These are phyloP conservation scores for Neostethus bicornis DNA, from an alignment of 2,797 vertebrate species.

Conservation along the genomic window DNA sequence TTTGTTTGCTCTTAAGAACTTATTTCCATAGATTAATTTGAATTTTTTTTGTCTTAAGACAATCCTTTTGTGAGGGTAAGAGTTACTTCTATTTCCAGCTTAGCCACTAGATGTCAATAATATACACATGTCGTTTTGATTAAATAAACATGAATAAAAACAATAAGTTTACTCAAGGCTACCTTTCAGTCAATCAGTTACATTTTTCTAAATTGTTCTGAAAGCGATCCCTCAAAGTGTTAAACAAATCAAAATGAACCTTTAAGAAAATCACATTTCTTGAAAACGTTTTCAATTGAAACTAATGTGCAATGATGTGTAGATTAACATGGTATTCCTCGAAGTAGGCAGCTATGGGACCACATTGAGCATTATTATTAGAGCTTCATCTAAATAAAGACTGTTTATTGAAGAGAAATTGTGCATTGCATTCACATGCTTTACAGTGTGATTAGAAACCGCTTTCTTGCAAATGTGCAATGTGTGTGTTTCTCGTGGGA, in stretches of 20 bases:
- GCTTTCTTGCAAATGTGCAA: constrained; percentile 1
- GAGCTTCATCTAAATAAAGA: constrained; percentile 18
- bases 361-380: constrained; percentile 18
- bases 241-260: too few species aligned
- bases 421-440: constrained; percentile 25
- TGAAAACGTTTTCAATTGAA: background rate
- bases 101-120: too few species aligned
- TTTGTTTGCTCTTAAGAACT: too few species aligned
- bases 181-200: constrained; percentile 13
- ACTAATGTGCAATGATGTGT: background rate
- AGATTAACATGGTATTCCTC: background rate
- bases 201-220: constrained; percentile 18
- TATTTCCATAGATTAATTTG: too few species aligned
- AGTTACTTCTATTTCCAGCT: too few species aligned
- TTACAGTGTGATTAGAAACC: constrained; percentile 27
- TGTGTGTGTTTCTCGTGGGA: constrained; percentile 11
- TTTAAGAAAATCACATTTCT: background rate
- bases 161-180: too few species aligned
- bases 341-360: background rate
- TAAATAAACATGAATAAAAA: too few species aligned
- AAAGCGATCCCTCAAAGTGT: too few species aligned
- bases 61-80: too few species aligned
- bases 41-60: too few species aligned
- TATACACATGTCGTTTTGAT: too few species aligned
- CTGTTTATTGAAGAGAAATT: constrained; percentile 20